These are phyloP conservation scores for Sabatieria punctata DNA, from an alignment of 2,888 invertebrate genomes.

Conservation along the genomic window DNA sequence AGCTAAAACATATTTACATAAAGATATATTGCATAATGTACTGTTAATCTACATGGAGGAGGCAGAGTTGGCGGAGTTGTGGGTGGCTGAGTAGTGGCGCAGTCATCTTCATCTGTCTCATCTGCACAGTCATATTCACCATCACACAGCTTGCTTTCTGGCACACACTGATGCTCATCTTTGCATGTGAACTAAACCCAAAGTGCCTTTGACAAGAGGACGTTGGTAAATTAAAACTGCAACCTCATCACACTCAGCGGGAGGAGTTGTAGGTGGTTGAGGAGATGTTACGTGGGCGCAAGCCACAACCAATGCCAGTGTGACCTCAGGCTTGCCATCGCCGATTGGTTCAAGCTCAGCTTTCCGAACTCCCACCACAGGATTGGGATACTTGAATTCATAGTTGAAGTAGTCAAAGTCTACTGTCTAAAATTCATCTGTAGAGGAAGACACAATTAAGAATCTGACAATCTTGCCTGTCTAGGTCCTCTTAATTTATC, in stretches of 20 bases:
- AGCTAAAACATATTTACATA: no score
- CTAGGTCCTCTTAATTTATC: not conserved
- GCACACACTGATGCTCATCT: slow-evolving; percentile 2
- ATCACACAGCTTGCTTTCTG: slow-evolving; percentile 2
- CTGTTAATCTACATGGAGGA: no score
- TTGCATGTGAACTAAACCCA: slow-evolving; percentile 6
- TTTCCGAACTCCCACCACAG: not conserved
- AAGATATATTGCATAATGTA: no score
- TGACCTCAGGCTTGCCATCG: not conserved
- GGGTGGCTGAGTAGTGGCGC: not conserved
- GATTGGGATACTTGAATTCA: slow-evolving; percentile 1
- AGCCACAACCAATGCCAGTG: not conserved
- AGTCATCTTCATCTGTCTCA: slow-evolving; percentile 7
- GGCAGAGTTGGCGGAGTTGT: not conserved
- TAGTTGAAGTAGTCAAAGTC: slow-evolving; percentile 4
- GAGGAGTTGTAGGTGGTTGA: not conserved
- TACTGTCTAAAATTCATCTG: not conserved
- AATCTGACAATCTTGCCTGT: not conserved
- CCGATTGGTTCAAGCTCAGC: not conserved
- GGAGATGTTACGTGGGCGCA: not conserved
- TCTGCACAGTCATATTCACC: slow-evolving; percentile 9
- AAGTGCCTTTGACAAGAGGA: no score
- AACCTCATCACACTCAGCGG: not conserved
- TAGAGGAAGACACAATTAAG: not conserved
- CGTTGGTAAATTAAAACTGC: no score